Conservation (phyloP, 2,888 invertebrate genomes). For the Mycalesis mineus region DNA sequence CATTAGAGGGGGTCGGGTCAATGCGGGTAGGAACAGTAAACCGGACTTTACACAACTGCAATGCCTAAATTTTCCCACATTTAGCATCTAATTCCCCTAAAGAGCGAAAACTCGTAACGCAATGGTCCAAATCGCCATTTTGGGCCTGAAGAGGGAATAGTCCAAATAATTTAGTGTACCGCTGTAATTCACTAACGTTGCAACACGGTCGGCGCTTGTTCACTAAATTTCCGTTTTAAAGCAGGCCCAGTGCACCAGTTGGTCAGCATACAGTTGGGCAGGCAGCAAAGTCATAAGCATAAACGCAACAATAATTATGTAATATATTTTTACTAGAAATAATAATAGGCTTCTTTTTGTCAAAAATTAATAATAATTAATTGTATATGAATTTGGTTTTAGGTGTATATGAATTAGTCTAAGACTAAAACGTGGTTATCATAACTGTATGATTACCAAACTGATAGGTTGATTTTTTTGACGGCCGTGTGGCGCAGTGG, state of each 20-base stretch:
- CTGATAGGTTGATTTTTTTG: no score
- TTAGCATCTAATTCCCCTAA: conserved; percentile 1
- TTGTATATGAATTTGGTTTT: no score
- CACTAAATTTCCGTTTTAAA: conserved; percentile 4
- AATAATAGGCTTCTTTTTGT: no score
- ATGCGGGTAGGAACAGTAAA: not conserved
- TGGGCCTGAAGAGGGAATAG: not conserved
- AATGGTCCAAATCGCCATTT: conserved; percentile 4
- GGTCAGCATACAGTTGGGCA: not conserved
- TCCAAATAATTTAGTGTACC: conserved; percentile 11
- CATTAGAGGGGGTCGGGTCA: not conserved
- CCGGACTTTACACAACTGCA: not conserved
- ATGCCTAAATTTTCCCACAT: not conserved
- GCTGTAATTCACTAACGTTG: conserved; percentile 9
- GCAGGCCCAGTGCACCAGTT: not conserved
- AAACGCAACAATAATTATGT: not conserved
- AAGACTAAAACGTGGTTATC: no score
- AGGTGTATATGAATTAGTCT: no score
- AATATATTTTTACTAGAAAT: no score
- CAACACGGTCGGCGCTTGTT: conserved; percentile 4
- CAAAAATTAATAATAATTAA: no score
- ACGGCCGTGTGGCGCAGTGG: no score
- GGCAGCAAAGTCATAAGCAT: not conserved
- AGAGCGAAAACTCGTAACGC: conserved; percentile 5
- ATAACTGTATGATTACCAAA: not conserved